These are phyloP conservation scores for Cottoperca gobio DNA, from an alignment of 2,797 vertebrate genomes.

Conservation along the genomic window DNA sequence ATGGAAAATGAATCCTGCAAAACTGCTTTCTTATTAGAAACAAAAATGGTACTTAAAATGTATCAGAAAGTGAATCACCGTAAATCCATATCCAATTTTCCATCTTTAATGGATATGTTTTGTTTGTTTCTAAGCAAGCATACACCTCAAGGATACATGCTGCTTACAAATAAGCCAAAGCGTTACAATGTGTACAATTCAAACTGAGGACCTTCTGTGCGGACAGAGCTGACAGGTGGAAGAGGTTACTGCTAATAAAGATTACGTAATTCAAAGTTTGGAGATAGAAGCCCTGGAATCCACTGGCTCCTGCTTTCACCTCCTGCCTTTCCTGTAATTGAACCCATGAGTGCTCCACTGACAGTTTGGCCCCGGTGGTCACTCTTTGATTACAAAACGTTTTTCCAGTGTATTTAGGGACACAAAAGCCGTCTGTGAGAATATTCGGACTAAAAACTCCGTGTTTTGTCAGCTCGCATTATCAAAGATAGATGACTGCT, in stretches of 20 bases:
- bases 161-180: slow-evolving; percentile 7
- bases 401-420: slow-evolving; percentile 56
- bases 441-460: slow-evolving; percentile 39
- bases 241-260: slow-evolving; percentile 60
- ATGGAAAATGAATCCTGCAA: background rate
- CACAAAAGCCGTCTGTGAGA: slow-evolving; percentile 47
- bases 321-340: slow-evolving; percentile 69
- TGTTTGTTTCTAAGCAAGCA: background rate
- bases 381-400: slow-evolving; percentile 58
- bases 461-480: slow-evolving; percentile 43
- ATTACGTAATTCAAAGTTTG: slow-evolving; percentile 71
- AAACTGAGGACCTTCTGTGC: background rate
- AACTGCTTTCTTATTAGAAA: background rate
- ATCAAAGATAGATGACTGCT: slow-evolving; percentile 34
- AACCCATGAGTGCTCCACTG: slow-evolving; percentile 66
- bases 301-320: slow-evolving; percentile 53
- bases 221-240: slow-evolving; percentile 54
- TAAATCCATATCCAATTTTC: background rate
- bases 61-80: background rate
- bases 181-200: background rate
- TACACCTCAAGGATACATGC: background rate
- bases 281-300: slow-evolving; percentile 60
- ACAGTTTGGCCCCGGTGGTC: slow-evolving; percentile 58
- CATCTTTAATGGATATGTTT: background rate
- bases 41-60: background rate